Percentiles rank a stretch among this genome's conserved stretches.
Evolutionary conservation across 2,797 vertebrate species (phyloP).

Genomic region (Alca torda): DNA sequence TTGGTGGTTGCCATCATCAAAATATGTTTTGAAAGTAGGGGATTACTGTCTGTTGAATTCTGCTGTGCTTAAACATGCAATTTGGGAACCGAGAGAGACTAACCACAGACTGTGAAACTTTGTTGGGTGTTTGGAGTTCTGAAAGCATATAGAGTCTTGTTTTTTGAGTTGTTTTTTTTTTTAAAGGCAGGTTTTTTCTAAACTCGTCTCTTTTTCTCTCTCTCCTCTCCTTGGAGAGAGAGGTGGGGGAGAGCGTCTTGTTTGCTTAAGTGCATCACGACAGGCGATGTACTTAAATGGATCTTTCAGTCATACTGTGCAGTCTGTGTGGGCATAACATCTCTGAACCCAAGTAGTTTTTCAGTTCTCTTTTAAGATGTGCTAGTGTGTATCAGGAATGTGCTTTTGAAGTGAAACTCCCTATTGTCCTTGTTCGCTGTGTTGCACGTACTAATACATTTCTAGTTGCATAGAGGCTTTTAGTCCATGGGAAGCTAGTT

Average conservation of each 20-base stretch:
- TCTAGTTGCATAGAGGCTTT: not conserved
- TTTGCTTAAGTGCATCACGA: not conserved
- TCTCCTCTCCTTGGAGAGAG: not conserved
- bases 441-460: not conserved
- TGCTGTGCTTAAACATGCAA: not conserved
- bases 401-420: not conserved
- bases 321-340: not conserved
- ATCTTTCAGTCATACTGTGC: not conserved
- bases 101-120: not conserved
- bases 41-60: not conserved
- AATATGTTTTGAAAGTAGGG: not conserved
- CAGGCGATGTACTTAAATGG: not conserved
- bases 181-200: not conserved
- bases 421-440: not conserved
- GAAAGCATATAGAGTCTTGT: not conserved
- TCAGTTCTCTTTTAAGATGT: not conserved
- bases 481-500: not conserved
- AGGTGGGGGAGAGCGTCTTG: not conserved
- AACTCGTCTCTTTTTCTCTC: not conserved
- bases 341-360: not conserved
- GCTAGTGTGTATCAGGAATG: not conserved
- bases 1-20: not conserved
- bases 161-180: not conserved
- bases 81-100: not conserved
- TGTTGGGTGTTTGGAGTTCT: not conserved